Evolutionary conservation across 2,888 invertebrate species (phyloP), one percentile per base, ranked within the genome.

Genomic region (Cosmopolites sordidus): DNA sequence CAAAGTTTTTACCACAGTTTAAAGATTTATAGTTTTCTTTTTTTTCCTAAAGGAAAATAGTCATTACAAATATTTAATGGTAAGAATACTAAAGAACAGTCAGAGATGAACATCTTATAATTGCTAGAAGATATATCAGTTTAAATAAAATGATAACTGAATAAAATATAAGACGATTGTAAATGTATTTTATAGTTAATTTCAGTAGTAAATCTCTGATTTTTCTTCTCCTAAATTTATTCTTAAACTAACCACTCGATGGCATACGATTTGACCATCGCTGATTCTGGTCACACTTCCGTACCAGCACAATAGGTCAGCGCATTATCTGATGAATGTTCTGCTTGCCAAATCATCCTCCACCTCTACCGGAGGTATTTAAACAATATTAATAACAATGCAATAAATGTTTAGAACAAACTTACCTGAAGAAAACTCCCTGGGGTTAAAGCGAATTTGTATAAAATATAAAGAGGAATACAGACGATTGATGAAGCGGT

Each of bases 401-500:
- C 4, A 22, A 22, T 8, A 22, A 22, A 22, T 5, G 3, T 22
- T 22, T 5, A 49, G 29, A 33, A 5, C 33, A 33, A 39, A 58
- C 63, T 69, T 66, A 81, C 81, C 74, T 79, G 75, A 16, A 67
- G 58, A 22, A 74, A 66, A 56, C 72, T 78, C 17, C 89, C 89
- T 22, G 84, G 86, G 0, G 87, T 87, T 46, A 82, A 82, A 50
- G 77, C 71, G 62, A 86, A 79, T 73, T 86, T 87, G 76, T 92
- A 92, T 51, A 91, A 64, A 62, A 90, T 87, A 74, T 92, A 92
- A 60, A 83, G 69, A 1, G 93, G 93, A 60, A 94, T 92, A 70
- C 89, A 90, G 55, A 89, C 77, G 56, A 92, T 85, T 16, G 93
- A 92, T 41, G 91, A 90, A 44, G 83, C 84, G 0, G 92, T 92